Percentiles rank a stretch among this genome's conserved stretches.
Conservation (phyloP, 35 echinoderm and acorn worm genomes). For the Heliocidaris erythrogramma region DNA sequence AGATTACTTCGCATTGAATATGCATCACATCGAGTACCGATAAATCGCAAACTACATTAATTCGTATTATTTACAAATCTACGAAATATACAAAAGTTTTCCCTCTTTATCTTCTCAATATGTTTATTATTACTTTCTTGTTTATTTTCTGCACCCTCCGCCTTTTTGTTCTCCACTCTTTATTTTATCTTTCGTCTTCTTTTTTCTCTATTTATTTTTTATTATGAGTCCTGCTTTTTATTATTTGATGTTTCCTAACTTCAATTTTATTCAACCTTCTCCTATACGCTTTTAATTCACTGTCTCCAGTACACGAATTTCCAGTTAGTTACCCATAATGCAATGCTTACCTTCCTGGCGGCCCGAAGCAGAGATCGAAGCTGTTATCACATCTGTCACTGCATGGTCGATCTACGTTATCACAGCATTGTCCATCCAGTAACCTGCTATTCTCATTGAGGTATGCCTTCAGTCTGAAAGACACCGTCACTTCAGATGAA, state of each 20-base stretch:
- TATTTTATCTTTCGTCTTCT: too few relatives aligned
- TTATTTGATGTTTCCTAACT: background rate
- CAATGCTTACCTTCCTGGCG: background rate
- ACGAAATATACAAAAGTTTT: background rate
- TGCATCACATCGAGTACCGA: background rate
- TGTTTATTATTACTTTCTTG: background rate
- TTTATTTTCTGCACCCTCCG: background rate
- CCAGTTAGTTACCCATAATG: background rate
- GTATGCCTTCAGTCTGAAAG: background rate
- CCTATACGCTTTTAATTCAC: background rate
- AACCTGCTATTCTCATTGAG: background rate
- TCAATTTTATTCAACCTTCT: too few relatives aligned
- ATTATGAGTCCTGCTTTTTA: background rate
- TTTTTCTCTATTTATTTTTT: too few relatives aligned
- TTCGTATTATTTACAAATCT: too few relatives aligned
- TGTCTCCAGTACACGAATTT: background rate
- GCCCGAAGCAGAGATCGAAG: slow-evolving; percentile 26
- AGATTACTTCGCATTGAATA: background rate
- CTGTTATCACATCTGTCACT: slow-evolving; percentile 22
- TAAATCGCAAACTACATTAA: background rate
- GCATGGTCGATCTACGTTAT: background rate
- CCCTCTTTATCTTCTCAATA: background rate
- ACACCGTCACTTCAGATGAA: background rate
- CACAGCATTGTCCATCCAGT: slow-evolving; percentile 8
- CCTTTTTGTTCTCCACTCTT: too few relatives aligned